Evolutionary conservation across 2,113 vertebrate species (phyloP), one percentile per base, ranked within the genome.

Genomic region (Embiotoca jacksoni): DNA sequence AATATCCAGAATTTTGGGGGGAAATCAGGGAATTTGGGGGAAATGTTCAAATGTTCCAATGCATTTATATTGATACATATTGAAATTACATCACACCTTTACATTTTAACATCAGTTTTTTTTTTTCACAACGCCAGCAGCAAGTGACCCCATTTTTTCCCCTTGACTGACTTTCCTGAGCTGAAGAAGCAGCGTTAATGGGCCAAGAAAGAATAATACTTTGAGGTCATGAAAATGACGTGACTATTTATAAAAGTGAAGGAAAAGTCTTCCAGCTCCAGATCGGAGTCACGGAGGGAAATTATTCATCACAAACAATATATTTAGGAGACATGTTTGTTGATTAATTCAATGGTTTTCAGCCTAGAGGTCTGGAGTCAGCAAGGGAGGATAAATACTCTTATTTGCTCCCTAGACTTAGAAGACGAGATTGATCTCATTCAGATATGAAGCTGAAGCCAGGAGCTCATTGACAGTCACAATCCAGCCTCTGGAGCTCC

Each of bases 231-330:
- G 52, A 33, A 78, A 80, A 32, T 30, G 41, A 32, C 49, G 41
- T 15, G 71, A 74, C 58, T 62, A 60, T 85, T 64, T 60, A 35
- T 88, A 68, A 82, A 84, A 82, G 85, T 86, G 63, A 64, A 1
- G 7, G 41, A 30, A 49, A 84, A 80, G 85, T 84, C 52, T 47
- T 54, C 39, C 56, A 73, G 58, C 52, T 62, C 35, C 23, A 13
- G 8, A 65, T 75, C 4, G 0, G 44, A 59, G 67, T 64, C 72
- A 30, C n/a, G 5, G n/a, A 0, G 30, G 67, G 41, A 83, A 60
- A 41, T 46, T 0, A 76, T 46, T 62, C 57, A 62, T 23, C 23
- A 23, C 23, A 23, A 23, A 23, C 23, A 23, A 23, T 23, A 23
- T 23, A 23, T 23, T 23, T 23, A 23, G 23, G 23, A 23, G 23